Evolutionary conservation across 2,888 invertebrate genomes (phyloP), one percentile per base, ranked within the genome.

Genomic region (Acrocyrtus sp.): DNA sequence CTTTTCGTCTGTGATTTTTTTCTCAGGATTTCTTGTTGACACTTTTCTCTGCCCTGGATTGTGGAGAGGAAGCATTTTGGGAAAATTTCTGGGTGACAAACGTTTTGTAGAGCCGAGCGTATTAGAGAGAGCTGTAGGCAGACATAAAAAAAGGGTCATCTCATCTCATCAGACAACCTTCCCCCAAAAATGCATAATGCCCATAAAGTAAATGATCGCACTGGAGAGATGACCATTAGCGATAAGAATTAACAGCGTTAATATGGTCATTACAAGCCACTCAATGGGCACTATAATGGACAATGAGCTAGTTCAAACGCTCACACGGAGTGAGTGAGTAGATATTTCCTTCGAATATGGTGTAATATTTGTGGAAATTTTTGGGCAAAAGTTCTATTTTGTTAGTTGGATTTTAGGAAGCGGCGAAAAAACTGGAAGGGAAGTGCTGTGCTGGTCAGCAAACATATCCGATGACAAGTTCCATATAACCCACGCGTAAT

Each of bases 211-310:
- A 75, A 74, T 72, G 68, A 75, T 75, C 77, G 73, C 67, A 48
- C 62, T 19, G 29, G 65, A 34, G 75, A 72, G 77, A 78, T 78
- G 77, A 72, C 75, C 77, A 78, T 74, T 78, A 70, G 62, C 60
- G 77, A 77, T 77, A 77, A 77, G 78, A 73, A 75, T 76, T 78
- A 76, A 75, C 75, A 75, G 76, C 73, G 76, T 76, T 78, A 76
- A 78, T 78, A 72, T 65, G 61, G 51, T 75, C 76, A 78, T 78
- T 78, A 78, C 76, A 75, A 77, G 78, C 78, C 75, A 75, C 78
- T 68, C 68, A 76, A 74, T 78, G 78, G 70, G 15, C 60, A 50
- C 70, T 60, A 60, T 67, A 61, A 69, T 61, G 68, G 69, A 61
- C 54, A 68, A 68, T 68, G 53, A 45, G 53, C 53, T 68, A 41